A percentile compares a stretch with the other conserved stretches of the same genome.
Evolutionary conservation across 2,113 vertebrate species (phyloP).

Genomic region (Leptocoma aspasia): DNA sequence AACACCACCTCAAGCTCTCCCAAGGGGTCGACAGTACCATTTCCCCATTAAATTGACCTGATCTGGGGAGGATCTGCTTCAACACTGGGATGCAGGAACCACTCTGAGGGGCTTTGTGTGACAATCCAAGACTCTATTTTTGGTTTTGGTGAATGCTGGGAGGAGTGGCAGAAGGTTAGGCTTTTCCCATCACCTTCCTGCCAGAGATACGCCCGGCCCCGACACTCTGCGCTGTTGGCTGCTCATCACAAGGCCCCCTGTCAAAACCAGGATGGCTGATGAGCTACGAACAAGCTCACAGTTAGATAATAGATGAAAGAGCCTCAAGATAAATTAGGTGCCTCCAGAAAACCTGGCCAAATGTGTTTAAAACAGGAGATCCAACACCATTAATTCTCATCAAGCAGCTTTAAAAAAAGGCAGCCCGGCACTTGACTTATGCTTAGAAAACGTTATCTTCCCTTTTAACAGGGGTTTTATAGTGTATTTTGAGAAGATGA

Average conservation of each 20-base stretch:
- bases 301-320: conserved; percentile 80
- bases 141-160: conserved; percentile 28
- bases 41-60: background rate
- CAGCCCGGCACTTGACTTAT: conserved; percentile 67
- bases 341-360: conserved; percentile 71
- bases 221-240: conserved; percentile 57
- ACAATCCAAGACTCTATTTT: conserved; percentile 56
- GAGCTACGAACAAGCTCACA: conserved; percentile 72
- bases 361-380: conserved; percentile 76
- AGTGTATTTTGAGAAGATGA: conserved; percentile 61
- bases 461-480: conserved; percentile 63
- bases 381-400: conserved; percentile 73
- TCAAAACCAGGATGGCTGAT: conserved; percentile 72
- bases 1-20: background rate
- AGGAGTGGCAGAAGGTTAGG: conserved; percentile 68
- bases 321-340: conserved; percentile 78
- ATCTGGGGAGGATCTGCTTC: rapidly evolving
- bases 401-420: conserved; percentile 71
- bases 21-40: rapidly evolving
- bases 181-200: conserved; percentile 74
- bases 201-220: conserved; percentile 46
- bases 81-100: background rate
- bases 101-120: background rate
- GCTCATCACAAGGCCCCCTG: conserved; percentile 72
- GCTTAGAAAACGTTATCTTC: conserved; percentile 67